Evolutionary conservation across 2,888 invertebrate genomes (phyloP), one percentile per base, ranked within the genome.

Genomic region (Coecobrya sp.): DNA sequence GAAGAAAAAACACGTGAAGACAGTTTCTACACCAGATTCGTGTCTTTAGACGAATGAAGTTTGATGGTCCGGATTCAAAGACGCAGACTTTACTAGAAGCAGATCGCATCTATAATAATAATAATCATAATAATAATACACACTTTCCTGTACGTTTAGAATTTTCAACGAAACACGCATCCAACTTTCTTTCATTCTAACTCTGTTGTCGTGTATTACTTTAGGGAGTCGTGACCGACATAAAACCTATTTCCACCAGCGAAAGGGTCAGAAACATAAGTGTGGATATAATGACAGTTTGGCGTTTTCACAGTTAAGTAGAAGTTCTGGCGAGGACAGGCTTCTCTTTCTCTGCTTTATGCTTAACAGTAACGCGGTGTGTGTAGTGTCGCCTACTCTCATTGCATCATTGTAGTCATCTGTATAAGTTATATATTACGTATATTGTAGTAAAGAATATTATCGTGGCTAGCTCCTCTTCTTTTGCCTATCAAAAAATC

Each of bases 261-360:
- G 55, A 88, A 88, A 88, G 88, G 88, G 88, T 81, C 88, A 88
- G 68, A 76, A 59, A n/a, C 27, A 82, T 19, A 59, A 82, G 55
- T 59, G 59, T 30, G 30, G 59, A 82, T 82, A 82, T 82, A 82
- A 59, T 59, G 59, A 59, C 82, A 55, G 82, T 59, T 76, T 76
- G 49, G 76, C 86, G 45, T 70, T 65, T 45, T 45, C 45, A 45
- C 42, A 52, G 65, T 85, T 85, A 68, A 45, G 19, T 27, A 65
- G 81, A 65, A 65, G 65, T 36, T 88, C 88, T 88, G 88, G 22
- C 22, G 45, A 45, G 30, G 88, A 88, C 62, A 87, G 76, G 25
- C 52, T 30, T 52, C 45, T 16, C 13, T 65, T 68, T 42, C 25
- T 49, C 19, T 42, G 11, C 49, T 49, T 76, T 76, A 49, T 76